Evolutionary conservation across 1,140 invertebrate species (phyloP).

Genomic region (Drosophila suzukii): DNA sequence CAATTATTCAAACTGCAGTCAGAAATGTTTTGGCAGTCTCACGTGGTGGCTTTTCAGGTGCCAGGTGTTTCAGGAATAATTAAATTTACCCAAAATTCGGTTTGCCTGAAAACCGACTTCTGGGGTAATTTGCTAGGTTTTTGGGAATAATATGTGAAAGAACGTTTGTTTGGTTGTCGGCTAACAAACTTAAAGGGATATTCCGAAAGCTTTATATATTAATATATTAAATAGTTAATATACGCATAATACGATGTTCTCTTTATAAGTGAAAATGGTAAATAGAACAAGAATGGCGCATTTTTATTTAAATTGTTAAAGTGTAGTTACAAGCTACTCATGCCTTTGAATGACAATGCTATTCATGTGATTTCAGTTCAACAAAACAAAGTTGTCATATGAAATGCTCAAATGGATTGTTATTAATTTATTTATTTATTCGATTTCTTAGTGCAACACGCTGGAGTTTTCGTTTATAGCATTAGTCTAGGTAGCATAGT

Average conservation of each 20-base stretch:
- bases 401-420: too few species aligned
- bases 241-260: too few species aligned
- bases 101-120: conserved; percentile 6
- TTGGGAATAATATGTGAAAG: neutral
- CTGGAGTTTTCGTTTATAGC: too few species aligned
- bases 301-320: neutral
- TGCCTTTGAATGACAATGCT: neutral
- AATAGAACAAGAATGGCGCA: too few species aligned
- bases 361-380: too few species aligned
- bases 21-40: conserved; percentile 47
- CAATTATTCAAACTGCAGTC: conserved; percentile 72
- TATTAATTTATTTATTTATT: too few species aligned
- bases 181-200: neutral
- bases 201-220: neutral
- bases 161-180: neutral
- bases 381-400: too few species aligned
- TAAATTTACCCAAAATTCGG: conserved; percentile 58
- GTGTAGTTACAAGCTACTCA: neutral
- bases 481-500: too few species aligned
- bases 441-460: too few species aligned
- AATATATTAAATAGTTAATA: neutral
- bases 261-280: neutral
- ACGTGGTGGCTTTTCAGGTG: conserved; percentile 20
- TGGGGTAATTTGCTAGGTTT: neutral
- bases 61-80: conserved; percentile 58